Evolutionary conservation across 1,140 invertebrate species (phyloP), one percentile per base, ranked within the genome.

Genomic region (Euura saliciscinereae): DNA sequence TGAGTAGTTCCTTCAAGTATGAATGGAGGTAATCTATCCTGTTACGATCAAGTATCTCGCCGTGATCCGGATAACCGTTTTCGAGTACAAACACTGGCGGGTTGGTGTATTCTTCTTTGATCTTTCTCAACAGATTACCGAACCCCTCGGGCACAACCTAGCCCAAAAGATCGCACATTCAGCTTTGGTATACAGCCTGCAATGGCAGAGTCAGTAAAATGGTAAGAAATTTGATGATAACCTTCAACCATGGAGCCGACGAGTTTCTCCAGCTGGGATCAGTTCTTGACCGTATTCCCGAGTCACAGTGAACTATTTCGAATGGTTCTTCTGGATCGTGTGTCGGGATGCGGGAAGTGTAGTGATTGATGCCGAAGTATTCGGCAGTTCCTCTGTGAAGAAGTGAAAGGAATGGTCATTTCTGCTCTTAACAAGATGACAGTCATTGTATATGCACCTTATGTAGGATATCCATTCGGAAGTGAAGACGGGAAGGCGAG

Each of bases 401-500:
- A 51, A 11, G 51, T 8, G 3, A 0, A 59, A n/a, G 4, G 13
- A 59, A 11, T 6, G 51, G 13, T 3, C 10, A 59, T 11, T 28
- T 28, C 28, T 28, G 28, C 28, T 28, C 28, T 1, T 28, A 28
- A 28, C 28, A 28, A 59, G 6, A 6, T 3, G 51, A 59, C 3
- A 5, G 10, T 59, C 13, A 6, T n/a, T n/a, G 51, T 3, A 6
- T 6, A 0, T n/a, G 13, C 13, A 59, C 51, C 13, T 59, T 59
- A 59, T 59, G 13, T 11, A 59, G 10, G 51, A 59, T 59, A 85
- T 86, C 85, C 88, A 88, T 71, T 87, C 79, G 43, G 80, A 76
- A 10, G 85, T 85, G 69, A 90, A 89, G 68, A 85, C 84, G 45
- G 89, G 86, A 7, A 90, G 77, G 28, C 90, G 85, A 2, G 89